Percentiles rank a stretch among this genome's conserved stretches.
phyloP scores from a whole-genome alignment of 2,797 vertebrate species.

The Mormyrus proboscirostris region DNA sequence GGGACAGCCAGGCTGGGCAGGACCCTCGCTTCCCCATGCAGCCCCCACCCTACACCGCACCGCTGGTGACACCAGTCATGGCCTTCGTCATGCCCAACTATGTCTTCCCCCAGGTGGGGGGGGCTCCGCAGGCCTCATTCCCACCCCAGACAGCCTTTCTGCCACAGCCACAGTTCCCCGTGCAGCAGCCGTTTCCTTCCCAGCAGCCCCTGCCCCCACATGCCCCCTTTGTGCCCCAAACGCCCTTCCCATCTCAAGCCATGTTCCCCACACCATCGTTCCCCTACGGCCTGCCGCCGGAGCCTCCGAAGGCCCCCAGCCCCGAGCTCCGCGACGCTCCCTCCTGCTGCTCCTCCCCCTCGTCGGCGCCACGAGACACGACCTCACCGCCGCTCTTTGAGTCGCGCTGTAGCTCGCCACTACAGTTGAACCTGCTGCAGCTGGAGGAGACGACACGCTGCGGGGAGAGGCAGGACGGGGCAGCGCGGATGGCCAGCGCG shows the following conservation, averaged over 20 bases:
- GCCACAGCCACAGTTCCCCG: constrained; percentile 42
- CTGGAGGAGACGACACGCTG: constrained; percentile 80
- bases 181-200: constrained; percentile 49
- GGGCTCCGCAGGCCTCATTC: constrained; percentile 39
- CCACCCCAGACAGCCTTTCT: constrained; percentile 46
- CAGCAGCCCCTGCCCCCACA: constrained; percentile 54
- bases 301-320: constrained; percentile 47
- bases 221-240: constrained; percentile 43
- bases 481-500: constrained; percentile 13
- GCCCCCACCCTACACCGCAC: constrained; percentile 56
- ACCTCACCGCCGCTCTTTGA: constrained; percentile 72
- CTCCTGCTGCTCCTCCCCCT: constrained; percentile 62
- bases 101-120: constrained; percentile 62
- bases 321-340: constrained; percentile 50
- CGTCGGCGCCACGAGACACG: constrained; percentile 56
- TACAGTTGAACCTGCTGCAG: constrained; percentile 86
- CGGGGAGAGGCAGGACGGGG: constrained; percentile 55
- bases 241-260: constrained; percentile 47
- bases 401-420: constrained; percentile 85
- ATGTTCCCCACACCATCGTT: constrained; percentile 58
- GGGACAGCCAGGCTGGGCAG: constrained; percentile 55
- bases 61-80: constrained; percentile 75
- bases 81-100: constrained; percentile 79
- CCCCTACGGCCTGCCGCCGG: constrained; percentile 48
- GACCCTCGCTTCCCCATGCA: constrained; percentile 51